Evolutionary conservation across 1,140 invertebrate genomes (phyloP).

Genomic region (Drosophila sp.): DNA sequence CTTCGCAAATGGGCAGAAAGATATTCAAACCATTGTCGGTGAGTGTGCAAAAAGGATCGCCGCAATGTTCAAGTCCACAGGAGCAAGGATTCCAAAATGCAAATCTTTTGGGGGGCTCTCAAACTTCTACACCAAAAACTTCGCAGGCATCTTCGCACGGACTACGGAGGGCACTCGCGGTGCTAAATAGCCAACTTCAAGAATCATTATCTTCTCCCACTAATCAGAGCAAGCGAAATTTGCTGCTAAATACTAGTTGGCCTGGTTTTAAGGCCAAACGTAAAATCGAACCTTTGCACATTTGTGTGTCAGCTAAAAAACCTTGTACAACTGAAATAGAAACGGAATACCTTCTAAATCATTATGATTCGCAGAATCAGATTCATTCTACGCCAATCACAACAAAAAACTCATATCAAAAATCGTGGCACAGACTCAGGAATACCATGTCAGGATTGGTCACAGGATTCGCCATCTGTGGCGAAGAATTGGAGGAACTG

Average conservation of each 20-base stretch:
- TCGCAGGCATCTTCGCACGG: neutral
- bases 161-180: neutral
- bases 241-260: neutral
- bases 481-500: neutral
- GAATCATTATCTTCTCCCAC: neutral
- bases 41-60: neutral
- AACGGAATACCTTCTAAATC: neutral
- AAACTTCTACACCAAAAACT: conserved; percentile 4
- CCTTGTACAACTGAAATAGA: neutral
- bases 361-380: neutral
- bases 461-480: neutral
- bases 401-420: neutral
- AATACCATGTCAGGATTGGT: neutral
- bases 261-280: neutral
- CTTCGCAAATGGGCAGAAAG: neutral
- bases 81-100: neutral
- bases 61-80: neutral
- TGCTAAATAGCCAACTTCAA: neutral
- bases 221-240: neutral
- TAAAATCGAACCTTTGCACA: neutral
- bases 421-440: neutral
- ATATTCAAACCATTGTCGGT: conserved; percentile 2
- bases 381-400: too few species aligned
- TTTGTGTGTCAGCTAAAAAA: neutral
- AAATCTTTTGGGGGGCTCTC: neutral